Conservation (phyloP, 2,113 vertebrate genomes). For the Mus pahari region DNA sequence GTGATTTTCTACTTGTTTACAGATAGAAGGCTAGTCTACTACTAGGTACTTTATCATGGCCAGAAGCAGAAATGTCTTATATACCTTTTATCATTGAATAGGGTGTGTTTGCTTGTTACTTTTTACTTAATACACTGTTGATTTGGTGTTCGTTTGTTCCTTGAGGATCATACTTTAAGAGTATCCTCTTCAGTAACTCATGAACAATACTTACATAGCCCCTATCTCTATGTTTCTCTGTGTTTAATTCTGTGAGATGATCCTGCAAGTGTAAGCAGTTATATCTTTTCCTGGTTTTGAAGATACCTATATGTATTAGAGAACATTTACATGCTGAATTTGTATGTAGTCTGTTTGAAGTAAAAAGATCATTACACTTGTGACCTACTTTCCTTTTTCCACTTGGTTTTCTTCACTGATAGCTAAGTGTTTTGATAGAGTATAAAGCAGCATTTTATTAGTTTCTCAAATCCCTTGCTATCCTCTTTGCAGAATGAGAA, state of each 20-base stretch:
- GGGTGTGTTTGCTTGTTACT: constrained; percentile 11
- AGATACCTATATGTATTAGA: background rate
- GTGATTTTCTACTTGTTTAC: constrained; percentile 60
- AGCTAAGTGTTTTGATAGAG: constrained; percentile 70
- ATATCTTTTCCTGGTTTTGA: background rate
- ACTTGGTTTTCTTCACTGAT: constrained; percentile 73
- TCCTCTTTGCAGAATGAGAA: constrained; percentile 65
- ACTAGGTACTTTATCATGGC: constrained; percentile 39
- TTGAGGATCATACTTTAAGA: constrained; percentile 27
- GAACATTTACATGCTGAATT: constrained; percentile 57
- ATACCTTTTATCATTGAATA: constrained; percentile 2
- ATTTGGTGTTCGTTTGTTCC: constrained; percentile 31
- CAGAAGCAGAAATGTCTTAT: constrained; percentile 5
- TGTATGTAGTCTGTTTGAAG: constrained; percentile 57
- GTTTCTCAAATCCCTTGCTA: constrained; percentile 74
- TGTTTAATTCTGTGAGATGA: background rate
- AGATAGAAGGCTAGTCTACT: constrained; percentile 23
- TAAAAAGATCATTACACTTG: constrained; percentile 64
- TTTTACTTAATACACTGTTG: constrained; percentile 47
- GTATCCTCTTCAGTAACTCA: constrained; percentile 29
- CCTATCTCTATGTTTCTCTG: background rate
- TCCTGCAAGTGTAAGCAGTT: constrained; percentile 23
- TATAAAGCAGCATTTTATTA: constrained; percentile 67
- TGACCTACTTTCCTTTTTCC: constrained; percentile 72
- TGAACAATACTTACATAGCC: background rate